These are phyloP conservation scores for Pollenia angustigena DNA, from an alignment of 2,888 invertebrate species.

Conservation along the genomic window DNA sequence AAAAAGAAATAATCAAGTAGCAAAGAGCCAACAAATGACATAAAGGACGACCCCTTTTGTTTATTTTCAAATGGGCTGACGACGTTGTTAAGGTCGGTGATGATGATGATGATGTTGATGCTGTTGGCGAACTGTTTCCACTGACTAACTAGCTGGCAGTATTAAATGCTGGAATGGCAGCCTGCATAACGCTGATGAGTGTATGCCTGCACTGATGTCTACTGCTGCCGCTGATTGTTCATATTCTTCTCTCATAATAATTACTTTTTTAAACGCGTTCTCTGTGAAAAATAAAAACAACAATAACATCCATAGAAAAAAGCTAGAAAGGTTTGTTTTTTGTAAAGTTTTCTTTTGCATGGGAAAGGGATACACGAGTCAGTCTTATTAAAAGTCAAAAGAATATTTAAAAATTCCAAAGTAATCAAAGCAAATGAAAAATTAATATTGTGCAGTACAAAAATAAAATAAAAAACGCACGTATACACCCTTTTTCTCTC, in stretches of 20 bases:
- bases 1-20: constrained; percentile 53
- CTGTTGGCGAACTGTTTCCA: constrained; percentile 58
- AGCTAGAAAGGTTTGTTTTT: constrained; percentile 24
- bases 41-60: constrained; percentile 69
- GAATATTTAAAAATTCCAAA: constrained; percentile 46
- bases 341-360: constrained; percentile 32
- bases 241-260: constrained; percentile 74
- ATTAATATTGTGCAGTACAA: neutral
- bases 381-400: constrained; percentile 47
- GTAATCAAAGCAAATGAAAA: constrained; percentile 65
- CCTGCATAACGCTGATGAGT: constrained; percentile 66
- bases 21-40: constrained; percentile 67
- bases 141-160: constrained; percentile 28
- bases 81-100: constrained; percentile 2
- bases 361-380: constrained; percentile 49
- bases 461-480: constrained; percentile 2
- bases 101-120: constrained; percentile 41
- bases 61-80: constrained; percentile 61
- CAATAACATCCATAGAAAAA: constrained; percentile 21
- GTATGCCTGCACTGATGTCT: constrained; percentile 41
- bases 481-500: neutral
- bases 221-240: constrained; percentile 69
- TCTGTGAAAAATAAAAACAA: constrained; percentile 22
- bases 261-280: constrained; percentile 73
- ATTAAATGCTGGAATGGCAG: neutral